A percentile compares a stretch with the other conserved stretches of the same genome.
phyloP scores from a whole-genome alignment of 37 sponge, comb jelly and placozoan genomes.

The Chondrosia reniformis region DNA sequence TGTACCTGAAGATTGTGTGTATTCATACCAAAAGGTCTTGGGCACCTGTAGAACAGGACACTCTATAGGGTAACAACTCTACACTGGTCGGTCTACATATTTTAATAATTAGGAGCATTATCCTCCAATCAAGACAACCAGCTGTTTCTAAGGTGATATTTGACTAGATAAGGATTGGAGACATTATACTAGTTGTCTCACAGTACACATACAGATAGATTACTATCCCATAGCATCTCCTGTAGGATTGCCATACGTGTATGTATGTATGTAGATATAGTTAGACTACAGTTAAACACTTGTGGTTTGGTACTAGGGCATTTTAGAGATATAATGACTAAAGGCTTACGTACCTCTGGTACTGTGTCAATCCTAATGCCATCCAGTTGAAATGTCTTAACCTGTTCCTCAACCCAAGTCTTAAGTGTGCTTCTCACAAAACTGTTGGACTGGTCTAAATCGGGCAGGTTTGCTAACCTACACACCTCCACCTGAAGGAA shows the following conservation, averaged over 20 bases:
- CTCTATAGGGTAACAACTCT: not conserved
- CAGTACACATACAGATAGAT: too few relatives aligned
- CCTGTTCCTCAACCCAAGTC: conserved; percentile 40
- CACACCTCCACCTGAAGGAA: conserved; percentile 67
- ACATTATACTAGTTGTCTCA: too few relatives aligned
- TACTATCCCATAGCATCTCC: too few relatives aligned
- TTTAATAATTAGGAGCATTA: too few relatives aligned
- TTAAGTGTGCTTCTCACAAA: conserved; percentile 61
- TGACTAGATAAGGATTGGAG: too few relatives aligned
- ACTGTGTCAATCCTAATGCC: conserved; percentile 70
- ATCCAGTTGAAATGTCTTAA: conserved; percentile 61
- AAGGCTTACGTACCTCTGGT: conserved; percentile 53
- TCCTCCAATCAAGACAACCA: not conserved
- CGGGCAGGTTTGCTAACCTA: conserved; percentile 71
- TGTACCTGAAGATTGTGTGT: conserved; percentile 50
- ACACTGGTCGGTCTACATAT: not conserved
- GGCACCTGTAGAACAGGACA: conserved; percentile 30
- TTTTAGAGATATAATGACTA: not conserved
- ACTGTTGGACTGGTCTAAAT: conserved; percentile 68
- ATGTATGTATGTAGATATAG: too few relatives aligned
- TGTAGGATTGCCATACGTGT: too few relatives aligned
- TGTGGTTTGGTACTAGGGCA: not conserved
- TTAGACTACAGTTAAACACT: not conserved
- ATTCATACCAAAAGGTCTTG: conserved; percentile 67
- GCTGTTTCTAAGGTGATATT: not conserved